phyloP scores from a whole-genome alignment of 2,797 vertebrate species.

The Tolypeutes matacus region DNA sequence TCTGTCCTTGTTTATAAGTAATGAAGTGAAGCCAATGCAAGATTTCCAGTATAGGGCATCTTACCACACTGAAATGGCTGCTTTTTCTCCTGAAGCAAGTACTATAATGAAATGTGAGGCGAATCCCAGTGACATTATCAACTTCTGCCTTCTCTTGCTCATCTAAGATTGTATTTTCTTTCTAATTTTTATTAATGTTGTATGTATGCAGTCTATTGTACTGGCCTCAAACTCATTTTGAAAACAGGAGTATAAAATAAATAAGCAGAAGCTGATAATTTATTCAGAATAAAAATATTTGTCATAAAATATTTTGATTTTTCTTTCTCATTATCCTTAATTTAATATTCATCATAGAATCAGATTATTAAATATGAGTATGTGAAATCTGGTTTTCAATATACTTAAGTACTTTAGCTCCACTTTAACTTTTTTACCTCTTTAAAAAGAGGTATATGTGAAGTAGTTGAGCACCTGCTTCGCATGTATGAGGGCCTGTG shows the following conservation, averaged over 20 bases:
- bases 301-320: not conserved
- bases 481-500: no score
- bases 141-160: not conserved
- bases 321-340: not conserved
- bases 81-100: not conserved
- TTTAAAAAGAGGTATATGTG: not conserved
- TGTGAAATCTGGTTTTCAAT: slow-evolving; percentile 48
- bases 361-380: not conserved
- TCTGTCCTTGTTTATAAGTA: slow-evolving; percentile 17
- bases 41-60: not conserved
- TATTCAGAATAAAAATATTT: slow-evolving; percentile 41
- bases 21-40: not conserved
- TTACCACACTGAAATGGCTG: not conserved
- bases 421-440: not conserved
- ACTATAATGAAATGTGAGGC: not conserved
- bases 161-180: not conserved
- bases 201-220: not conserved
- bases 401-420: not conserved
- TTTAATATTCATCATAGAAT: slow-evolving; percentile 37
- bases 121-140: not conserved
- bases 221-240: slow-evolving; percentile 40
- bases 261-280: slow-evolving; percentile 23
- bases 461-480: no score
- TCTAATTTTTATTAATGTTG: slow-evolving; percentile 15
- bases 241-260: not conserved